Evolutionary conservation across 1,140 invertebrate species (phyloP).

Genomic region (Philotrypesis tridentata): DNA sequence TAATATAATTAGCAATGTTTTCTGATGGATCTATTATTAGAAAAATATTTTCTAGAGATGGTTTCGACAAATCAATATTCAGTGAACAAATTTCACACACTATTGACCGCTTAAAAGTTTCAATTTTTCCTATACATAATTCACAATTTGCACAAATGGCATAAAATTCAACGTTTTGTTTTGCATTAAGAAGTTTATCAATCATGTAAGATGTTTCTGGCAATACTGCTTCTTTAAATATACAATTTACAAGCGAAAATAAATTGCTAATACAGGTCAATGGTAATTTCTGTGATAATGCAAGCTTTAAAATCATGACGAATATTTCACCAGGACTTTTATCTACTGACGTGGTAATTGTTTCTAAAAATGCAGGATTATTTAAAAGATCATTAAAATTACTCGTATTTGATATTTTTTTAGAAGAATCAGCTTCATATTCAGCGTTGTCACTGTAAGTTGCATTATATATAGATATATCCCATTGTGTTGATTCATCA

Average conservation of each 20-base stretch:
- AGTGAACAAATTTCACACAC: neutral
- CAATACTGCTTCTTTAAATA: no score
- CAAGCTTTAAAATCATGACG: neutral
- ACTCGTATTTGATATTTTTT: neutral
- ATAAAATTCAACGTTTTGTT: neutral
- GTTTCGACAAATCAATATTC: neutral
- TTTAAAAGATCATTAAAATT: neutral
- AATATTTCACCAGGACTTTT: neutral
- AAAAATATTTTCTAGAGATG: conserved; percentile 17
- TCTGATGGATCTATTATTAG: conserved; percentile 10
- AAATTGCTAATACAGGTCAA: neutral
- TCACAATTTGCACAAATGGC: conserved; percentile 4
- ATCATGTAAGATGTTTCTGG: neutral
- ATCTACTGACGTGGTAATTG: neutral
- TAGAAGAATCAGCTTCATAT: neutral
- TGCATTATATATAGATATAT: neutral
- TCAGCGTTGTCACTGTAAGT: neutral
- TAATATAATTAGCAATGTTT: neutral
- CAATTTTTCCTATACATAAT: neutral
- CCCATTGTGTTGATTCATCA: neutral
- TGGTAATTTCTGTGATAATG: neutral
- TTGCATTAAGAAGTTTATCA: neutral
- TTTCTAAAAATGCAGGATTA: neutral
- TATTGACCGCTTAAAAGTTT: neutral
- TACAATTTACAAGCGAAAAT: no score